Conservation (phyloP, 2,888 invertebrate species). For the Kuschelorhynchus macadamiae region DNA sequence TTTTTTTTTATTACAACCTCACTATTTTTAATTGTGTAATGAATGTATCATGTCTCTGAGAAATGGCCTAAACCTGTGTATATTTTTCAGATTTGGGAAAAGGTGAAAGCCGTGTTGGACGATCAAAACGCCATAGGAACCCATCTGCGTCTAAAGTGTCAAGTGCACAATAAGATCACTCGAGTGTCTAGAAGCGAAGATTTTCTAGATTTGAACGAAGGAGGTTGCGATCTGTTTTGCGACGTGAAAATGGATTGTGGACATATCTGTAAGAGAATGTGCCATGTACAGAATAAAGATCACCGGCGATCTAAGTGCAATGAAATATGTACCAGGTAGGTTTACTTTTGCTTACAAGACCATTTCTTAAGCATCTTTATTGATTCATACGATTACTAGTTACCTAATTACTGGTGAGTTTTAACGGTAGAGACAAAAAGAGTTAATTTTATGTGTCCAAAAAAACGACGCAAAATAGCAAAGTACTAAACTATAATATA, state of each 20-base stretch:
- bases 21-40: too few relatives aligned
- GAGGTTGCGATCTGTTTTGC: constrained; percentile 75
- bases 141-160: constrained; percentile 70
- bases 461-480: neutral
- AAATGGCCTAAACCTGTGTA: constrained; percentile 70
- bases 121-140: constrained; percentile 72
- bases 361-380: too few relatives aligned
- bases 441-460: neutral
- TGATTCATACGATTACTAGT: neutral
- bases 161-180: constrained; percentile 70
- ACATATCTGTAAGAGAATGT: constrained; percentile 75
- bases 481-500: too few relatives aligned
- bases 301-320: constrained; percentile 71
- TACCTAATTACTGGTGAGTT: neutral
- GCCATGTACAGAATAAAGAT: constrained; percentile 74
- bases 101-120: constrained; percentile 70
- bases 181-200: constrained; percentile 65
- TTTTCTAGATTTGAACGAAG: constrained; percentile 72
- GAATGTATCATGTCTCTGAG: constrained; percentile 73
- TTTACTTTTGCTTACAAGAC: too few relatives aligned
- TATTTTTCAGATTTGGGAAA: constrained; percentile 70
- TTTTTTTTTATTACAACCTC: too few relatives aligned
- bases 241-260: constrained; percentile 70
- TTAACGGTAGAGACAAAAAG: neutral
- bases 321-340: constrained; percentile 71